phyloP scores from a whole-genome alignment of 2,113 vertebrate genomes.

The Thryonomys swinderianus region DNA sequence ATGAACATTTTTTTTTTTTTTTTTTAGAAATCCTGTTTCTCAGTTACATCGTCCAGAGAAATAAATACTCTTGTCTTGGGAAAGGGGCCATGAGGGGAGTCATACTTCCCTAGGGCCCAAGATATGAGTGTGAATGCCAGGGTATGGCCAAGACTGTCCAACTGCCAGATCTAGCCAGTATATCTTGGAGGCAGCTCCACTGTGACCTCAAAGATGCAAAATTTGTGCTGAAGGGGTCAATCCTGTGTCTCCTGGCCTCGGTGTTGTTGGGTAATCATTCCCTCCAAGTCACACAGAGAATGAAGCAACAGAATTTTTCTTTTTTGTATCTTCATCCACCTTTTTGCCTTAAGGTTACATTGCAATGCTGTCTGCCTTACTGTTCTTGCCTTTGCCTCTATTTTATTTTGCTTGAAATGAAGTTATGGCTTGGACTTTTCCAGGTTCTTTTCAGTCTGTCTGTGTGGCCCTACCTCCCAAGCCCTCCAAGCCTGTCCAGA shows the following conservation, averaged over 20 bases:
- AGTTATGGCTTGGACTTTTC: neutral
- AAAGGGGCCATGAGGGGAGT: neutral
- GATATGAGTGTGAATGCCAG: neutral
- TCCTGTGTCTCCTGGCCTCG: neutral
- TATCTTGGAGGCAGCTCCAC: neutral
- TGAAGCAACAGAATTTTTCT: neutral
- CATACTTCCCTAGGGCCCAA: neutral
- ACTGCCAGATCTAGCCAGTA: fast-evolving
- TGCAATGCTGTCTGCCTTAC: neutral
- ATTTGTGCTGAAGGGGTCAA: neutral
- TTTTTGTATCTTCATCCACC: neutral
- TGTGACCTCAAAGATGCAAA: neutral
- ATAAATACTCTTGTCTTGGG: neutral
- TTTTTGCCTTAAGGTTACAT: neutral
- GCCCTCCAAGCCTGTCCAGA: neutral
- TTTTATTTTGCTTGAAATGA: neutral
- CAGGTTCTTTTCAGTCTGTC: neutral
- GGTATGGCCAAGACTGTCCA: neutral
- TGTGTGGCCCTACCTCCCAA: neutral
- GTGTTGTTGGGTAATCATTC: neutral
- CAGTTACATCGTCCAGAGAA: too few relatives aligned
- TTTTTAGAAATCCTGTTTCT: neutral
- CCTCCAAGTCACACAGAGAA: neutral
- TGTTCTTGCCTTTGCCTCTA: neutral
- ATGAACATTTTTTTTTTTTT: neutral